Conservation (phyloP, 1,140 invertebrate species). For the Holcopasites calliopsidis region DNA sequence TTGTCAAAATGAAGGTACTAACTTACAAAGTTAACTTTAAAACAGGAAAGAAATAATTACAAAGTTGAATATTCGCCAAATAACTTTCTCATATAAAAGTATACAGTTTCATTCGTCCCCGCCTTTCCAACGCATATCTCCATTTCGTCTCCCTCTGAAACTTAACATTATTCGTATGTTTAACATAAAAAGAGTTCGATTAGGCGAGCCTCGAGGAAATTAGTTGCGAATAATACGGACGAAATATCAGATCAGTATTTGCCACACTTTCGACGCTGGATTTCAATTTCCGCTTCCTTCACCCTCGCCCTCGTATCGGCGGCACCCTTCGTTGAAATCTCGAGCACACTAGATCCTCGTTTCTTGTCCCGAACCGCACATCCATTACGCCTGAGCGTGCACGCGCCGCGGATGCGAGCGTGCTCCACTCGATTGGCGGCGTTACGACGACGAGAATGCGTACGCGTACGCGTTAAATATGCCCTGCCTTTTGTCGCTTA, state of each 20-base stretch:
- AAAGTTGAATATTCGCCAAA: too few relatives aligned
- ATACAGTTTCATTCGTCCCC: too few relatives aligned
- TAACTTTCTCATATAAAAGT: too few relatives aligned
- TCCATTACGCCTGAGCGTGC: constrained; percentile 18
- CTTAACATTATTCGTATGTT: too few relatives aligned
- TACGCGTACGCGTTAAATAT: constrained; percentile 24
- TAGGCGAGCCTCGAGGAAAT: too few relatives aligned
- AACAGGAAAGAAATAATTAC: too few relatives aligned
- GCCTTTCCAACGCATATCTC: too few relatives aligned
- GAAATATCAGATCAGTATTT: neutral
- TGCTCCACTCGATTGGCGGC: constrained; percentile 13
- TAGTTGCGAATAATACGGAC: too few relatives aligned
- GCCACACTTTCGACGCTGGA: neutral
- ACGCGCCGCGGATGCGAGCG: neutral
- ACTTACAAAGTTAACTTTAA: too few relatives aligned
- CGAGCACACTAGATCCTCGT: constrained; percentile 6
- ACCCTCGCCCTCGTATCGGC: neutral
- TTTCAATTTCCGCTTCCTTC: constrained; percentile 14
- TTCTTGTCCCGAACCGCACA: constrained; percentile 4
- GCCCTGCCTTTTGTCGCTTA: constrained; percentile 28
- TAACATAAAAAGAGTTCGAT: too few relatives aligned
- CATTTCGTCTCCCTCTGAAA: too few relatives aligned
- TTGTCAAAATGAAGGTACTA: too few relatives aligned
- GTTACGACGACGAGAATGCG: constrained; percentile 13
- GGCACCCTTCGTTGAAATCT: neutral